phyloP scores from a whole-genome alignment of 1,140 invertebrate species.

The Phocides pigmalion region DNA sequence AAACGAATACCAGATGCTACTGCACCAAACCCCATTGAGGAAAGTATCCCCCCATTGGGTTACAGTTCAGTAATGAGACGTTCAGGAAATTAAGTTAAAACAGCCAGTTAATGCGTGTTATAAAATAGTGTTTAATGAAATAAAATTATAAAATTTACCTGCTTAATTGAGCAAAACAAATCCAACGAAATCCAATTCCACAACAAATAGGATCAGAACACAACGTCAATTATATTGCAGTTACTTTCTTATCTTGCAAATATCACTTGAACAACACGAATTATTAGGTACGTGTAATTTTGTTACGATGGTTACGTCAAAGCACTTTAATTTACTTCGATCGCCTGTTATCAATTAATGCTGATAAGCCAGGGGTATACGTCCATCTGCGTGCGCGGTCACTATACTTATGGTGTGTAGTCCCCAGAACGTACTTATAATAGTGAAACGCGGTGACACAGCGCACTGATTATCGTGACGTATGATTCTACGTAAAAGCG shows the following conservation, averaged over 20 bases:
- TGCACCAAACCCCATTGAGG: no score
- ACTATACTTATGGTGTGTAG: slow-evolving; percentile 10
- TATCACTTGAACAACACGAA: not conserved
- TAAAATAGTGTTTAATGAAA: slow-evolving; percentile 6
- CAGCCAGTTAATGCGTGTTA: not conserved
- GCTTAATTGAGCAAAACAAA: slow-evolving; percentile 6
- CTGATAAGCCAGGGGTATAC: slow-evolving; percentile 10
- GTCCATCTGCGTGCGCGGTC: slow-evolving; percentile 6
- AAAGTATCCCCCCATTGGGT: no score
- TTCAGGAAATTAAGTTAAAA: not conserved
- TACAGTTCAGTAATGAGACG: no score
- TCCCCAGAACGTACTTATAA: slow-evolving; percentile 9
- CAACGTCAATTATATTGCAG: not conserved
- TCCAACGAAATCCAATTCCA: slow-evolving; percentile 24
- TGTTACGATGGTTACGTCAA: slow-evolving; percentile 8
- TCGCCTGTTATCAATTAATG: not conserved
- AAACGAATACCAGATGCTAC: no score
- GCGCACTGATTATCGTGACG: slow-evolving; percentile 13
- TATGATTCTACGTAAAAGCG: slow-evolving; percentile 16
- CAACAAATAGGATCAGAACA: slow-evolving; percentile 13
- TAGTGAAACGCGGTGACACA: slow-evolving; percentile 24
- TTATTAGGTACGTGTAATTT: not conserved
- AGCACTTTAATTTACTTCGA: not conserved
- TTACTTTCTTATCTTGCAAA: slow-evolving; percentile 10
- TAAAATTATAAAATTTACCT: slow-evolving; percentile 19